A percentile compares a stretch with the other conserved stretches of the same genome.
These are phyloP conservation scores for Tigriopus japonicus DNA, from an alignment of 1,140 invertebrate genomes.

Conservation along the genomic window DNA sequence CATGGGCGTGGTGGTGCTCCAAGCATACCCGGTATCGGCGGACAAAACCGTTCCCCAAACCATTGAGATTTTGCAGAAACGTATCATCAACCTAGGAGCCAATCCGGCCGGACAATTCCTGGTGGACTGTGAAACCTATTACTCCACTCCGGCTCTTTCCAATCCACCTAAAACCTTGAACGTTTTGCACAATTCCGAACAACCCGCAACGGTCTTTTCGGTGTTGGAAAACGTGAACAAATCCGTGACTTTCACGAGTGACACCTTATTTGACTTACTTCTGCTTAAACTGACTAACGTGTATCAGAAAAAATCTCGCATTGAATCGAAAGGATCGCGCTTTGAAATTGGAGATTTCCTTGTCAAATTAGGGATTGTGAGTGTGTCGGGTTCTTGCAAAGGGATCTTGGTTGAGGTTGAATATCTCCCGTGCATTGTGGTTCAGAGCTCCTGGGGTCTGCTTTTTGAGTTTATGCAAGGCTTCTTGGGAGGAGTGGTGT, in stretches of 20 bases:
- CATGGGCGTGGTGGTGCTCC: slow-evolving; percentile 9
- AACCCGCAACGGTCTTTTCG: slow-evolving; percentile 80
- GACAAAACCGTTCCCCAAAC: slow-evolving; percentile 10
- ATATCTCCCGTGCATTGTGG: slow-evolving; percentile 71
- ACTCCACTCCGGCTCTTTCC: background rate
- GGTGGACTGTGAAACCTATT: slow-evolving; percentile 83
- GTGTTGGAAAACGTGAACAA: slow-evolving; percentile 51
- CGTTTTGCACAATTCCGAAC: slow-evolving; percentile 71
- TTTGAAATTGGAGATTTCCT: slow-evolving; percentile 86
- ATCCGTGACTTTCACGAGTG: slow-evolving; percentile 42
- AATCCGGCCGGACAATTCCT: slow-evolving; percentile 66
- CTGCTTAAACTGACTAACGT: slow-evolving; percentile 71
- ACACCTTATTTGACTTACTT: slow-evolving; percentile 70
- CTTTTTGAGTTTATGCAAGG: slow-evolving; percentile 80
- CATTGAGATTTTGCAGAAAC: slow-evolving; percentile 60
- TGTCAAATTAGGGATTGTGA: slow-evolving; percentile 78
- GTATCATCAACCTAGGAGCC: slow-evolving; percentile 65
- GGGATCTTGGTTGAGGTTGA: slow-evolving; percentile 84
- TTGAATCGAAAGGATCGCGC: slow-evolving; percentile 76
- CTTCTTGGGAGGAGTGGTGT: slow-evolving; percentile 56
- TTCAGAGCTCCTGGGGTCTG: slow-evolving; percentile 70
- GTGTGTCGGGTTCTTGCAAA: slow-evolving; percentile 79
- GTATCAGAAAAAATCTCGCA: slow-evolving; percentile 65
- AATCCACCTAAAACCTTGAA: background rate
- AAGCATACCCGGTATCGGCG: slow-evolving; percentile 2